Base-by-base conservation (phyloP, 2,888 invertebrate genomes). In the Netelia virgata region DNA sequence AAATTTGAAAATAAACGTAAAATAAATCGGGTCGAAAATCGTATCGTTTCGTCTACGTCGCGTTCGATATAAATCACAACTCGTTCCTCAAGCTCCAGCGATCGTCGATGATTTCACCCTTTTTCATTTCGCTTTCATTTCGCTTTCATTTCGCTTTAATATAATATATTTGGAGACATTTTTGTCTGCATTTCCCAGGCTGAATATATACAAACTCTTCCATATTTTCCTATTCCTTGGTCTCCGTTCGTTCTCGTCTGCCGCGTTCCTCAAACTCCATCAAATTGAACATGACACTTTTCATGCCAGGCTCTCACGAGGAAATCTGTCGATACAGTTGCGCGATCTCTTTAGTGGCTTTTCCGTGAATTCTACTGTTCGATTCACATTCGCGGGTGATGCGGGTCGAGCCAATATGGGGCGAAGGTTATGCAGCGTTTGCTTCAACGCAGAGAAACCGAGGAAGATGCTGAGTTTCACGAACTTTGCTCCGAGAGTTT, bases 381-480 rank as follows among this genome's bases (percentile, higher is more conserved):
- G 50, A 78, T 74, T 55, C 70, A 68, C 77, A 70, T 69, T 50
- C 79, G 23, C 74, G 86, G 86, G 20, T 70, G 70, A 68, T 84
- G 63, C 75, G 59, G 66, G 66, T 73, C 72, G 59, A 73, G 61
- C 85, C 86, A 90, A 91, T 91, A 90, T 89, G 88, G 88, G 87
- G 83, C 69, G 83, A 90, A 78, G 90, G 89, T 90, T 90, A 89
- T 88, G 87, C 86, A 87, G 83, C 86, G 88, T 88, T 87, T 87
- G 82, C 77, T 72, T 70, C 18, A 55, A 64, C n/a, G 74, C 63
- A 64, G 43, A 59, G 64, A 74, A 61, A 59, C 28, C 47, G 79
- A 50, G 66, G 84, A 89, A 88, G 89, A 89, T 87, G 88, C 89
- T 88, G 89, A 90, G 86, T 90, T 90, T 91, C 88, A 88, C 86